Percentiles rank a stretch among this genome's conserved stretches.
Conservation (phyloP, 2,888 invertebrate species). For the Stratiomys singularior region DNA sequence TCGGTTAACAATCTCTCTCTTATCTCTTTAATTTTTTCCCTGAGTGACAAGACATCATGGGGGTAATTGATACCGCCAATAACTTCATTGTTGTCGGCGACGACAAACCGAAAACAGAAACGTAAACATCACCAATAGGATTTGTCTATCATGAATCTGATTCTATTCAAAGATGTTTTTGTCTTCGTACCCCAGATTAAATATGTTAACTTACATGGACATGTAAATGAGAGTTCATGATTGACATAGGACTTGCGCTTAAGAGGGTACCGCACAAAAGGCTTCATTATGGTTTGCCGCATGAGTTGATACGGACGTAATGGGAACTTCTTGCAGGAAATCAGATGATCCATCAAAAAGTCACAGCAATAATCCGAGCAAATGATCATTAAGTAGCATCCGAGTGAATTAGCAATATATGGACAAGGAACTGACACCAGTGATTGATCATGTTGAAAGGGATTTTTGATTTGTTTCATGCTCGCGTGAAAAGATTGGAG, state of each 20-base stretch:
- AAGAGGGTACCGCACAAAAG: conserved; percentile 6
- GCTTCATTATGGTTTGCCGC: background rate
- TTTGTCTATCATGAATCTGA: background rate
- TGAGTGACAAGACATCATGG: conserved; percentile 10
- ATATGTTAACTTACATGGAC: background rate
- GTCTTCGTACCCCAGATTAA: background rate
- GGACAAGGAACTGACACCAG: conserved; percentile 15
- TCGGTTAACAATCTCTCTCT: no score
- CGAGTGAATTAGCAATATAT: conserved; percentile 21
- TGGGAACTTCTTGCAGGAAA: conserved; percentile 10
- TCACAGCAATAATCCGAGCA: conserved; percentile 19
- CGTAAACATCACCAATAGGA: background rate
- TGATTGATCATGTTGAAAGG: conserved; percentile 15
- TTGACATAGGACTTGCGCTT: background rate
- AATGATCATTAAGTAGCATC: background rate
- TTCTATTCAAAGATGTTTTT: background rate
- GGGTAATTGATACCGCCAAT: conserved; percentile 13
- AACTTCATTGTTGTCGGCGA: background rate
- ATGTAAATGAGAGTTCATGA: background rate
- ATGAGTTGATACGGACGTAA: background rate
- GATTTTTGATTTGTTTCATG: no score
- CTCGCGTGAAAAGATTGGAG: no score
- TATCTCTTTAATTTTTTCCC: background rate
- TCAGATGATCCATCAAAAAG: conserved; percentile 37
- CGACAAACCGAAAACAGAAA: background rate